Evolutionary conservation across 2,888 invertebrate genomes (phyloP).

Genomic region (Tuta absoluta): DNA sequence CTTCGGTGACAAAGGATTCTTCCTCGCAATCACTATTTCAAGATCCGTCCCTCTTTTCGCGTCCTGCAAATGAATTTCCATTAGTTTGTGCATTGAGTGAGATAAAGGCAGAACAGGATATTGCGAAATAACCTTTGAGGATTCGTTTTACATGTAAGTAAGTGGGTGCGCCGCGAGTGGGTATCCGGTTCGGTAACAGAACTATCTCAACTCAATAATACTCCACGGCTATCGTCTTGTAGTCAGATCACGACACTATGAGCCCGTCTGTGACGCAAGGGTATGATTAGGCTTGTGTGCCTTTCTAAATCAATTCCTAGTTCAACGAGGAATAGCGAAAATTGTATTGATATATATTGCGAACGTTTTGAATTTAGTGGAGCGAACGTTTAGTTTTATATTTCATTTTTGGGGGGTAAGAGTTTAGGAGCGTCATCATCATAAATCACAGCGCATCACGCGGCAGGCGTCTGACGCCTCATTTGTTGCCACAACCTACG

Average conservation of each 20-base stretch:
- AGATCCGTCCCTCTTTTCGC: slow-evolving; percentile 90
- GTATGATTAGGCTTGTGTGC: slow-evolving; percentile 19
- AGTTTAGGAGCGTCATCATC: slow-evolving; percentile 55
- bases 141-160: slow-evolving; percentile 11
- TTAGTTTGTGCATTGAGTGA: not conserved
- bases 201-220: slow-evolving; percentile 14
- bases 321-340: not conserved
- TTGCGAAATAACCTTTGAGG: slow-evolving; percentile 19
- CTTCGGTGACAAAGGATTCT: slow-evolving; percentile 88
- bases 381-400: slow-evolving; percentile 49
- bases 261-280: slow-evolving; percentile 14
- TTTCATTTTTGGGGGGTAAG: slow-evolving; percentile 49
- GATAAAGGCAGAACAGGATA: slow-evolving; percentile 10
- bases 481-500: slow-evolving; percentile 44
- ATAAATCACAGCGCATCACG: slow-evolving; percentile 64
- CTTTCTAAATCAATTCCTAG: slow-evolving; percentile 20
- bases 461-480: slow-evolving; percentile 51
- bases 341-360: not conserved
- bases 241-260: slow-evolving; percentile 17
- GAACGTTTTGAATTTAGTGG: not conserved
- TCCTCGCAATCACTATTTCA: slow-evolving; percentile 90
- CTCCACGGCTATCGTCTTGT: slow-evolving; percentile 7
- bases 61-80: slow-evolving; percentile 78
- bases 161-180: slow-evolving; percentile 11
- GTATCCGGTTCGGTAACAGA: slow-evolving; percentile 6